These are phyloP conservation scores for Enteromius anoplus DNA, from an alignment of 2,797 vertebrate genomes.

Conservation along the genomic window DNA sequence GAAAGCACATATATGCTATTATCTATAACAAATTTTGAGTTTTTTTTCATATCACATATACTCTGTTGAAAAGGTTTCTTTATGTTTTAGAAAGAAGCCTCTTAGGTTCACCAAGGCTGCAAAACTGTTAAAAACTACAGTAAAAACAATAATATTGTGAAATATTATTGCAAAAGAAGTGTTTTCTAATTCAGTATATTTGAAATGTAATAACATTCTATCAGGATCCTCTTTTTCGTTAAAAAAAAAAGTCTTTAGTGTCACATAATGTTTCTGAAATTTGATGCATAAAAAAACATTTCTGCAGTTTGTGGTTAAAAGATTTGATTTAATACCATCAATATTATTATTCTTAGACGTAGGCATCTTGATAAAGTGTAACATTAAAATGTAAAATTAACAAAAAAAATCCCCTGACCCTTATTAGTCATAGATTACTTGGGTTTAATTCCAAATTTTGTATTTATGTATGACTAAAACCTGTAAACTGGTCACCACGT, in stretches of 20 bases:
- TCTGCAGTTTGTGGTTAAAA: not conserved
- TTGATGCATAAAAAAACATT: not conserved
- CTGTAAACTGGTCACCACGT: slow-evolving; percentile 3
- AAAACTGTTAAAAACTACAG: not conserved
- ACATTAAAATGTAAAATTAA: no score
- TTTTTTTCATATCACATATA: not conserved
- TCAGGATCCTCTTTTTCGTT: not conserved
- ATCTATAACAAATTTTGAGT: not conserved
- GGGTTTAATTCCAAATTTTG: not conserved
- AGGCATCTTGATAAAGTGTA: not conserved
- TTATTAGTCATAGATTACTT: not conserved
- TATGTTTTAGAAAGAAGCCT: not conserved
- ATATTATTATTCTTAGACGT: not conserved
- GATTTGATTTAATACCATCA: no score
- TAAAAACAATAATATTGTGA: not conserved
- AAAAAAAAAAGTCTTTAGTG: not conserved
- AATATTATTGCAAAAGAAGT: not conserved
- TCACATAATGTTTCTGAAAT: not conserved
- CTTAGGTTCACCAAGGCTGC: not conserved
- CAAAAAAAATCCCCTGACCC: not conserved
- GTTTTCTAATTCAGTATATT: not conserved
- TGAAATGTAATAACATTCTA: not conserved
- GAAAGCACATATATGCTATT: not conserved
- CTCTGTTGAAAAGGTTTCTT: not conserved
- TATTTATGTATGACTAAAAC: not conserved